Percentiles rank a stretch among this genome's conserved stretches.
phyloP scores from a whole-genome alignment of 2,113 vertebrate genomes.

The Arizona elegans region DNA sequence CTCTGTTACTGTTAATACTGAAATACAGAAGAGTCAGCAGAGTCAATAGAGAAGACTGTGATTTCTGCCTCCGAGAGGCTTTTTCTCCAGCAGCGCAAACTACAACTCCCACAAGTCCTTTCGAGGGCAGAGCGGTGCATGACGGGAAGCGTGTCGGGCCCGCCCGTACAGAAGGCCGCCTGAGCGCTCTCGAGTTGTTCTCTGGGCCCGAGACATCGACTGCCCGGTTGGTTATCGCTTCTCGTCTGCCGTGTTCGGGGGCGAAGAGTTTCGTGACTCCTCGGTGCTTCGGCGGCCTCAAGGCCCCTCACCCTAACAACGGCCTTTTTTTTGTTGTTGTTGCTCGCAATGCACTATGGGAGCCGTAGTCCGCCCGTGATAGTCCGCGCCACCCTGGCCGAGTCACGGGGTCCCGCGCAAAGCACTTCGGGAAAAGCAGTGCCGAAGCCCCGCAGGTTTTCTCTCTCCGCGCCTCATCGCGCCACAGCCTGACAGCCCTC shows the following conservation, averaged over 20 bases:
- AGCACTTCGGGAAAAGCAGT: background rate
- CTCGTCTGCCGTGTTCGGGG: background rate
- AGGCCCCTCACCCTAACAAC: background rate
- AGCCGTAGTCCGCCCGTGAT: background rate
- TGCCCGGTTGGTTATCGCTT: background rate
- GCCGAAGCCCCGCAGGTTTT: too few species aligned
- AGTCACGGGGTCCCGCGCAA: background rate
- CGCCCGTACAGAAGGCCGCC: background rate
- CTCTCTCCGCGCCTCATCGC: background rate
- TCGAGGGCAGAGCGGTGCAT: background rate
- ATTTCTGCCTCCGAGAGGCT: background rate
- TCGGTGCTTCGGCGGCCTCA: background rate
- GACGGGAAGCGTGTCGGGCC: background rate
- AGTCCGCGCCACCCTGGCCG: background rate
- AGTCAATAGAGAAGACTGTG: background rate
- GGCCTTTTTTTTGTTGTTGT: background rate
- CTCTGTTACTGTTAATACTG: too few species aligned
- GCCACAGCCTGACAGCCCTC: background rate
- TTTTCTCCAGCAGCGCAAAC: background rate
- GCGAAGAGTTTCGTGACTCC: background rate
- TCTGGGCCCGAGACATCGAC: background rate
- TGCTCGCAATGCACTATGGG: background rate
- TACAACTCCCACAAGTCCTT: accelerated
- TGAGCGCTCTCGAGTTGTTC: too few species aligned
- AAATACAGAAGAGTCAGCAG: too few species aligned